Evolutionary conservation across 2,113 vertebrate genomes (phyloP), one percentile per base, ranked within the genome.

Genomic region (Sclerurus mexicanus): DNA sequence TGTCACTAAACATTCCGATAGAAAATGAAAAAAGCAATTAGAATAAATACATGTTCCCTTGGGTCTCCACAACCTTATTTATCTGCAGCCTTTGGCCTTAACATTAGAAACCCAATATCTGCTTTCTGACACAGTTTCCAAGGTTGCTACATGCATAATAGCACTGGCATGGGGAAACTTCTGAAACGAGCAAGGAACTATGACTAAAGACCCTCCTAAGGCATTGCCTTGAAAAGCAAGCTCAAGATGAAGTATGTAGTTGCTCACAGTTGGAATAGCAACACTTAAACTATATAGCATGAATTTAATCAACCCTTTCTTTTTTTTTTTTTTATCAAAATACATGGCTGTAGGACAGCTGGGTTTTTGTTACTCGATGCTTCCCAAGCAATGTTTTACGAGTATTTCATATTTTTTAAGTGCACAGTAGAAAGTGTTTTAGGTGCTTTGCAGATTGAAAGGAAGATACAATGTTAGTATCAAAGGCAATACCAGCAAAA

Each of bases 231-330:
- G 86, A 92, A 97, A 96, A 95, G 58, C 22, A 83, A 94, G 66
- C 87, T 80, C 62, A 14, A 3, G 81, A 92, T 92, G 95, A 97
- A 95, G 58, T 39, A 56, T 53, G 88, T 74, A 21, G 46, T 87
- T 84, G 42, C 86, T 93, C 94, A 5, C 8, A 93, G 90, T 50
- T 94, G 87, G 62, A 89, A 94, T 73, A 83, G 85, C 73, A 92
- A 62, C 79, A 76, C 64, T 96, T 84, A 95, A 96, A 96, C 81
- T 81, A 2, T 62, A 73, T 68, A 89, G 39, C 79, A 87, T 85
- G 76, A 97, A 96, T 96, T 96, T 96, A 96, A 96, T 96, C 56
- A 94, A 55, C 33, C 4, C 7, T 78, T 94, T 3, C 20, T 47
- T 23, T 47, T 55, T 39, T 37, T 40, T 66, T 40, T 80, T 78